phyloP scores from a whole-genome alignment of 2,888 invertebrate species.

The Pteria penguin region DNA sequence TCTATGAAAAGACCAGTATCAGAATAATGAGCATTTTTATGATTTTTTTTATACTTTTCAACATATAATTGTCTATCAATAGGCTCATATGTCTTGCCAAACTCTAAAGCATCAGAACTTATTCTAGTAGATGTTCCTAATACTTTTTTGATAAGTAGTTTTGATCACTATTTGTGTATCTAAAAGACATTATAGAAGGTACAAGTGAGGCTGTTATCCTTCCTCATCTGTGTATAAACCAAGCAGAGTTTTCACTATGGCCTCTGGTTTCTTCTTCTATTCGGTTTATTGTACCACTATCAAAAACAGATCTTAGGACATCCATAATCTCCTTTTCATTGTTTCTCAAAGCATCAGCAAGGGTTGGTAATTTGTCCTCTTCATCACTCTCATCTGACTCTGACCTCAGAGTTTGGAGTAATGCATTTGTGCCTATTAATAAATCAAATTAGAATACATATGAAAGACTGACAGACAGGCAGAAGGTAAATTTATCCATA shows the following conservation, averaged over 20 bases:
- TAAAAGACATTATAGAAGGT: neutral
- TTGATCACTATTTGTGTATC: neutral
- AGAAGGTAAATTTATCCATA: too few species aligned
- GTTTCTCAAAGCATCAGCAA: neutral
- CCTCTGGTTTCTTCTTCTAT: slow-evolving; percentile 9
- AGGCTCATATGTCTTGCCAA: slow-evolving; percentile 9
- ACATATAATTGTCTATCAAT: slow-evolving; percentile 17
- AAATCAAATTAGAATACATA: too few species aligned
- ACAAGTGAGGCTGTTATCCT: slow-evolving; percentile 25
- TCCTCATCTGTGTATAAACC: slow-evolving; percentile 24
- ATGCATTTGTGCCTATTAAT: neutral
- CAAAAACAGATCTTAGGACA: neutral
- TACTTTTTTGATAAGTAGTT: slow-evolving; percentile 21
- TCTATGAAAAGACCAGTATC: slow-evolving; percentile 7
- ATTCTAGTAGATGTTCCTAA: neutral
- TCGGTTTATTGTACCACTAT: neutral
- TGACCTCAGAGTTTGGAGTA: neutral
- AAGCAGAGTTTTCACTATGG: slow-evolving; percentile 1
- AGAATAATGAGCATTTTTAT: neutral
- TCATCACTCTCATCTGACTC: slow-evolving; percentile 2
- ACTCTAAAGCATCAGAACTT: neutral
- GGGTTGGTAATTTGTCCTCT: neutral
- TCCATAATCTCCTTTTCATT: neutral
- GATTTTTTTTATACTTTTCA: neutral
- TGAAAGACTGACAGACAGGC: too few species aligned